phyloP scores from a whole-genome alignment of 2,113 vertebrate genomes.

The Dipodomys merriami region DNA sequence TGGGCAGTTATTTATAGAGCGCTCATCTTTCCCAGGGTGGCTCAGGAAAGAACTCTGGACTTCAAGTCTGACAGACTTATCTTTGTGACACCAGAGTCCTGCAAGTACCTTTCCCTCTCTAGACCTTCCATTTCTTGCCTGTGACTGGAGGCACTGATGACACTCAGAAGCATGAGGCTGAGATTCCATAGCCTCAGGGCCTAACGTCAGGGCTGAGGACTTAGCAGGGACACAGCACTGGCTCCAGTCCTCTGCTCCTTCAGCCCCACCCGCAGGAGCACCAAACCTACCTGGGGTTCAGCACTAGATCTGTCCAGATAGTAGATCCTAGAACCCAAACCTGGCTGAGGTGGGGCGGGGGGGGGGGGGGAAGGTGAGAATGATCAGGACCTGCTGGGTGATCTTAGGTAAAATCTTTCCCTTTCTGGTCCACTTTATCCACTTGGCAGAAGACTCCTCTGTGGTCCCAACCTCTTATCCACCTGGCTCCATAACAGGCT shows the following conservation, averaged over 20 bases:
- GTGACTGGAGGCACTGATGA: not conserved
- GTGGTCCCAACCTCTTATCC: not conserved
- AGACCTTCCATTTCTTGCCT: not conserved
- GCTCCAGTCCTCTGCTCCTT: not conserved
- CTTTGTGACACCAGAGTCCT: not conserved
- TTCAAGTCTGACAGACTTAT: not conserved
- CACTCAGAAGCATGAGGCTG: not conserved
- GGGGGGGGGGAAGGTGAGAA: not conserved
- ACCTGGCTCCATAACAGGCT: not conserved
- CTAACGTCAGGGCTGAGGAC: not conserved
- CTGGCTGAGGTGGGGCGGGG: not conserved
- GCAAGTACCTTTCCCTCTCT: not conserved
- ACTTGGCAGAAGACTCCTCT: not conserved
- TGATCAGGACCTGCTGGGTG: not conserved
- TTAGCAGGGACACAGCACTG: not conserved
- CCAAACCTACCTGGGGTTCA: not conserved
- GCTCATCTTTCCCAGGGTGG: constrained; percentile 70
- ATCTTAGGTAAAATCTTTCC: not conserved
- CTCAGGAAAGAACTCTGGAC: constrained; percentile 50
- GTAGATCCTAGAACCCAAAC: not conserved
- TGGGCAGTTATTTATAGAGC: constrained; percentile 66
- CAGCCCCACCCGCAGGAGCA: not conserved
- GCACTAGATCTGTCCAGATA: not conserved
- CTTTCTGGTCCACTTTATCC: too few species aligned
- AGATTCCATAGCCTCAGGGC: not conserved